Base-by-base conservation (phyloP, 2,113 vertebrate genomes). In the Pseudorectes ferrugineus region DNA sequence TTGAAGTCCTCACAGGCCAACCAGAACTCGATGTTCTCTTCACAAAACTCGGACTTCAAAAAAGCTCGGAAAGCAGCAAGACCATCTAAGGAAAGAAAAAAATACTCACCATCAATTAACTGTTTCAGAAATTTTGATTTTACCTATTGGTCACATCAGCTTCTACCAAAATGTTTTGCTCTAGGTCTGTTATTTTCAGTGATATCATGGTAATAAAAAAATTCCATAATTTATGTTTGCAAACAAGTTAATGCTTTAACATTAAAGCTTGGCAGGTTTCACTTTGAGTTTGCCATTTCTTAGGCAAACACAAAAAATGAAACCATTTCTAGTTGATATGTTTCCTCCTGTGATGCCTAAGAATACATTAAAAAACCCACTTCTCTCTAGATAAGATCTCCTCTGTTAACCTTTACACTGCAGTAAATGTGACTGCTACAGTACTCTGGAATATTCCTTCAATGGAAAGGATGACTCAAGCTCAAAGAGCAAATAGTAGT, bases 1-100 rank as follows among this genome's bases (percentile, higher is more conserved):
- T 98, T 99, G 95, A 98, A 99, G n/a, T 99, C 98, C 88, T 99
- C 98, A 12, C 99, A 99, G 46, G 98, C 98, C 63, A 98, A 63
- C 99, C 99, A 99, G 98, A 99, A 99, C 63, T 98, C 98, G 0
- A 99, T 98, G 95, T 99, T 99, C 96, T 99, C 99, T 87, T 99
- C 97, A 4, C 99, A 99, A 97, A 98, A 99, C 81, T 99, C 99
- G 0, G 99, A 99, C 95, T 97, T 98, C 88, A 99, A 93, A 97
- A 99, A 99, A 79, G 96, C 97, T 88, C 97, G 92, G 89, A 99
- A 99, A 87, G 98, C 94, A 90, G 93, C 95, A 77, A 97, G 95
- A 74, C 96, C 95, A 92, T 97, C 96, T 96, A 84, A 62, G 59
- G 33, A 66, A 88, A 85, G 19, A 24, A 43, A 80, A n/a, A 46